A percentile compares a stretch with the other conserved stretches of the same genome.
These are phyloP conservation scores for Agapostemon virescens DNA, from an alignment of 2,888 invertebrate genomes.

Conservation along the genomic window DNA sequence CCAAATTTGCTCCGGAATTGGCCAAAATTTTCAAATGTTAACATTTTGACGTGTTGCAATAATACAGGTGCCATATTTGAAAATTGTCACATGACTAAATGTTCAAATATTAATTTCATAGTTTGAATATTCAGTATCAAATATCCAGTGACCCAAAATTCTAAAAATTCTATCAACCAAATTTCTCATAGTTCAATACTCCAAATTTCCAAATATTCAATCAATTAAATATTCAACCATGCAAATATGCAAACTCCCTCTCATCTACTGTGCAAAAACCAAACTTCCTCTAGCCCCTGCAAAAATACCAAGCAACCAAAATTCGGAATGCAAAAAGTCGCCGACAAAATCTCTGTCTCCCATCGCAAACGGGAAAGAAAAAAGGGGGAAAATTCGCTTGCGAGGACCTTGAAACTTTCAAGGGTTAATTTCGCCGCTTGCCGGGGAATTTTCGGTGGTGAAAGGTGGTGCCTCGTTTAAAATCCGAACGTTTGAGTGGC, in stretches of 20 bases:
- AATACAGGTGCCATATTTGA: too few species aligned
- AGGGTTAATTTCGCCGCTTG: not conserved
- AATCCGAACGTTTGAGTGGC: constrained; percentile 1
- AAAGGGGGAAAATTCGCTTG: not conserved
- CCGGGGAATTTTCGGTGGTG: not conserved
- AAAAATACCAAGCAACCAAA: not conserved
- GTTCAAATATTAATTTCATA: too few species aligned
- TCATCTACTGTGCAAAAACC: not conserved
- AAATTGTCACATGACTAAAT: not conserved
- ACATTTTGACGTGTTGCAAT: not conserved
- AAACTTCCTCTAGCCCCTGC: not conserved
- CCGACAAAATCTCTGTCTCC: not conserved
- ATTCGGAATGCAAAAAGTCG: not conserved
- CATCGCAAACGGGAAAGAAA: not conserved
- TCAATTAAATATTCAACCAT: too few species aligned
- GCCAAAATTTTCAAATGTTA: too few species aligned
- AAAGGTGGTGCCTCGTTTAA: constrained; percentile 5
- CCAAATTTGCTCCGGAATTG: too few species aligned
- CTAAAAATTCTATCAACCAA: too few species aligned
- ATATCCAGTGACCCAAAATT: too few species aligned
- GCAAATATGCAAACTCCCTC: too few species aligned
- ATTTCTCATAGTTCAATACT: too few species aligned
- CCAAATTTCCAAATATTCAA: too few species aligned
- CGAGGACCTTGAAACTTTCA: not conserved
- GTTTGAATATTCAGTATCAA: too few species aligned